phyloP scores from a whole-genome alignment of 2,888 invertebrate species.

The Nephrotoma appendiculata region DNA sequence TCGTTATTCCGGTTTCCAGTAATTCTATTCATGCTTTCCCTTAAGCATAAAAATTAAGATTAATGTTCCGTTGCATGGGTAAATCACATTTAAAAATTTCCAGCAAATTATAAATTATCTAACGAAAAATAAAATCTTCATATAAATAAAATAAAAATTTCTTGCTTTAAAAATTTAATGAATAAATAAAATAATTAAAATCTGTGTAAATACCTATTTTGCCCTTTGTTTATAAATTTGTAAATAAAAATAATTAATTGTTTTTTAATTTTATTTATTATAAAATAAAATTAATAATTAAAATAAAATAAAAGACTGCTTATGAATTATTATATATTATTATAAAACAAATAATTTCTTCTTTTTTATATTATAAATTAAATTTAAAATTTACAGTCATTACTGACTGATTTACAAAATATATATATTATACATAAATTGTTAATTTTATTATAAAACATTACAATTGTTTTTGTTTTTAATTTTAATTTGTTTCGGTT shows the following conservation, averaged over 20 bases:
- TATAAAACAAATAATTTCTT: not conserved
- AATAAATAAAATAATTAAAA: not conserved
- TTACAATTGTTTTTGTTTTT: not conserved
- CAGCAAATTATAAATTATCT: not conserved
- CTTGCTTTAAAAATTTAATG: not conserved
- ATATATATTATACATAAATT: not conserved
- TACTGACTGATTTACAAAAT: not conserved
- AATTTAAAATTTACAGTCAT: not conserved
- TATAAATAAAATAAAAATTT: not conserved
- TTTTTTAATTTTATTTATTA: not conserved
- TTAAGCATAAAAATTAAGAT: no score
- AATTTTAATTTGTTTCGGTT: not conserved
- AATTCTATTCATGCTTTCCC: no score
- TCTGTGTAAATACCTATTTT: not conserved
- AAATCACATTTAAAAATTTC: not conserved
- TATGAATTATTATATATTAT: not conserved
- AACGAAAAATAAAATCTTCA: not conserved
- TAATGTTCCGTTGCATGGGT: no score
- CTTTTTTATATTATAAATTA: not conserved
- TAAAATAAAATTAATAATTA: not conserved
- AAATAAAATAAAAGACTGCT: not conserved
- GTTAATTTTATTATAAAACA: not conserved
- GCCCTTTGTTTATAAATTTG: not conserved
- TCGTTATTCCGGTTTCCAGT: no score
- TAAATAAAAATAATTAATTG: not conserved